phyloP scores from a whole-genome alignment of 2,888 invertebrate genomes.

The Drosophila setosimentum region DNA sequence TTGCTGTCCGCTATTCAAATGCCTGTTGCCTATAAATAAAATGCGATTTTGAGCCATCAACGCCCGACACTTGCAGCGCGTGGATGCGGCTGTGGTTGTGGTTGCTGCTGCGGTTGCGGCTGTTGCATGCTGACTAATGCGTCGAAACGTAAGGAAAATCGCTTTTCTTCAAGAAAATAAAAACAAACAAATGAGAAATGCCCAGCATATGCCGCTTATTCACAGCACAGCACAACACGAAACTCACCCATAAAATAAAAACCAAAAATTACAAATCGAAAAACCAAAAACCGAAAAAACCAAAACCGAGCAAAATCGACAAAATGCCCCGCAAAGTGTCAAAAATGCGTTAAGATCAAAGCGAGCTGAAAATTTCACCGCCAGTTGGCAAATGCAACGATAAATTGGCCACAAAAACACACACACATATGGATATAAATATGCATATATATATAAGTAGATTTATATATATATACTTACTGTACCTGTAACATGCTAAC shows the following conservation, averaged over 20 bases:
- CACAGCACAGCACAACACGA: constrained; percentile 18
- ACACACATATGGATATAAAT: constrained; percentile 17
- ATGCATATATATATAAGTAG: constrained; percentile 16
- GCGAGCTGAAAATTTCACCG: constrained; percentile 67
- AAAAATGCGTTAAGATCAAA: constrained; percentile 78
- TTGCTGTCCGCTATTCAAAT: constrained; percentile 23
- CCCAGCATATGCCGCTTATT: constrained; percentile 60
- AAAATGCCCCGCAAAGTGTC: constrained; percentile 72
- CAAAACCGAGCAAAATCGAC: constrained; percentile 61
- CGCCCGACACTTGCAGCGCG: constrained; percentile 43
- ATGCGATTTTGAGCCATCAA: constrained; percentile 41
- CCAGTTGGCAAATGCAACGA: constrained; percentile 74
- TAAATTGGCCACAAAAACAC: constrained; percentile 65
- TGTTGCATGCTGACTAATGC: constrained; percentile 72
- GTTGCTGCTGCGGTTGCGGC: constrained; percentile 33
- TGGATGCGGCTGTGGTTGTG: constrained; percentile 37
- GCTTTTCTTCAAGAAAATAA: constrained; percentile 30
- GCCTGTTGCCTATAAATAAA: constrained; percentile 43
- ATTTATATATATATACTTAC: neutral
- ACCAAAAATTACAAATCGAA: constrained; percentile 26
- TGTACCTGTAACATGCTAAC: neutral
- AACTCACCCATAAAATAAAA: constrained; percentile 31
- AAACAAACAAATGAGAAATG: constrained; percentile 58
- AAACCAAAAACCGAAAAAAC: constrained; percentile 15
- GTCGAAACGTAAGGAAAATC: constrained; percentile 59